phyloP scores from a whole-genome alignment of 2,113 vertebrate genomes.

The Columba janthina region DNA sequence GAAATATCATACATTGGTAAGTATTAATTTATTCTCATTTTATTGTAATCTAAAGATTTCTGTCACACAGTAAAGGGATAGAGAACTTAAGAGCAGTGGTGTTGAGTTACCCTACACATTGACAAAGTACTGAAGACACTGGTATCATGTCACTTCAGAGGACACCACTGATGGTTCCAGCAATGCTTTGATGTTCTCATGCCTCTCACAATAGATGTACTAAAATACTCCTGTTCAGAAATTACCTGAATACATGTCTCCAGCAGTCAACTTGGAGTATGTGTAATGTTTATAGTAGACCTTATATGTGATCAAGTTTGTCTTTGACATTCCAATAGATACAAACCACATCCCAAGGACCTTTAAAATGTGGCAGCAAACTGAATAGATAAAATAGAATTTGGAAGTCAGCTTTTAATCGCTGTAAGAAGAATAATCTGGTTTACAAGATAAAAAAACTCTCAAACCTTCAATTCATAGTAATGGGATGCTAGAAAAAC shows the following conservation, averaged over 20 bases:
- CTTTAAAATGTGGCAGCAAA: slow-evolving; percentile 5
- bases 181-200: background rate
- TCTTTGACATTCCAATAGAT: background rate
- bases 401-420: background rate
- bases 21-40: background rate
- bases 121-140: background rate
- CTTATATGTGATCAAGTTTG: background rate
- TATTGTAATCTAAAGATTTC: background rate
- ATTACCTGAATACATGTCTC: background rate
- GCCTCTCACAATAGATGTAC: background rate
- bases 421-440: background rate
- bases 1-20: background rate
- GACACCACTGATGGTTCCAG: background rate
- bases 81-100: background rate
- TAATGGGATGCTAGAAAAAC: background rate
- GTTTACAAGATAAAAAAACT: background rate
- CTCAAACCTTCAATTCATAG: background rate
- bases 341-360: background rate
- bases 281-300: background rate
- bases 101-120: background rate
- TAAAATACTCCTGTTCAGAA: background rate
- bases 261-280: background rate
- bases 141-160: background rate
- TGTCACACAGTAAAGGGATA: background rate
- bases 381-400: background rate